These are phyloP conservation scores for Tenodera sinensis DNA, from an alignment of 2,888 invertebrate genomes.

Conservation along the genomic window DNA sequence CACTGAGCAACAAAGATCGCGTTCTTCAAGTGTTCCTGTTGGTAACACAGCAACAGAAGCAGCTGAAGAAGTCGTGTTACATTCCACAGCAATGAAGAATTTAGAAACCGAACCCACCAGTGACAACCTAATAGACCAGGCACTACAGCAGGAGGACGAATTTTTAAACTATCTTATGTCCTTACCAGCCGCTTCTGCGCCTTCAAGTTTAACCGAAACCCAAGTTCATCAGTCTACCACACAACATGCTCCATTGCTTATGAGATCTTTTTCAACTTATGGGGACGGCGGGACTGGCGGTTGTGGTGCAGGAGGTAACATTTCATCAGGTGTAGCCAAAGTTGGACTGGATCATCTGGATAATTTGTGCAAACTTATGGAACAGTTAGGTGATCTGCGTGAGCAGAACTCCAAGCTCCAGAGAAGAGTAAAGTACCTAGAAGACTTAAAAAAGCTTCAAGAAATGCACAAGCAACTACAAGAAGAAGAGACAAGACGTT, in stretches of 20 bases:
- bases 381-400: slow-evolving; percentile 67
- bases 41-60: background rate
- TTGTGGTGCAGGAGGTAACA: background rate
- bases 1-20: background rate
- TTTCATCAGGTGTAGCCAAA: slow-evolving; percentile 16
- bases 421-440: slow-evolving; percentile 65
- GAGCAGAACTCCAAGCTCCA: slow-evolving; percentile 69
- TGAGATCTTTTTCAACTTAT: slow-evolving; percentile 20
- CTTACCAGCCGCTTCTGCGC: slow-evolving; percentile 38
- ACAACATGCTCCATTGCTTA: background rate
- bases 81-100: background rate
- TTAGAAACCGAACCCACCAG: slow-evolving; percentile 9
- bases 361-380: slow-evolving; percentile 70
- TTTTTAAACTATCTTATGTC: slow-evolving; percentile 48
- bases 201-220: slow-evolving; percentile 30
- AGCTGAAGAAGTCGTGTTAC: background rate
- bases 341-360: slow-evolving; percentile 70
- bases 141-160: slow-evolving; percentile 41
- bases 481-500: slow-evolving; percentile 31
- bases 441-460: slow-evolving; percentile 64
- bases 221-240: background rate
- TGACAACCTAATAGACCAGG: slow-evolving; percentile 25
- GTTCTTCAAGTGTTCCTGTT: background rate
- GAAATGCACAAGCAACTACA: slow-evolving; percentile 54
- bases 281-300: background rate